phyloP scores from a whole-genome alignment of 2,888 invertebrate genomes.

The Luffia ferchaultella region DNA sequence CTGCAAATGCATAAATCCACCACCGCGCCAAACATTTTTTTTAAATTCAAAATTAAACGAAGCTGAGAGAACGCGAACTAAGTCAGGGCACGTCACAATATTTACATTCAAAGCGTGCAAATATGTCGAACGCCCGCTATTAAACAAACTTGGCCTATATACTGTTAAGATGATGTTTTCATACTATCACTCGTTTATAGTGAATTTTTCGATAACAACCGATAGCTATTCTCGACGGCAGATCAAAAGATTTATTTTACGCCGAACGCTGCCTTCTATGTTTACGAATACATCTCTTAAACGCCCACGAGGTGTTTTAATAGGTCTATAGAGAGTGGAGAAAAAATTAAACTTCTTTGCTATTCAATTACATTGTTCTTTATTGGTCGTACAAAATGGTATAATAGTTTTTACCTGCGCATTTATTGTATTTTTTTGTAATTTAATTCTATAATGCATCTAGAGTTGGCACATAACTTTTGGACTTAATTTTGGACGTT shows the following conservation, averaged over 20 bases:
- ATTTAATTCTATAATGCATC: too few species aligned
- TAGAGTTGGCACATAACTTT: too few species aligned
- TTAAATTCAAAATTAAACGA: too few species aligned
- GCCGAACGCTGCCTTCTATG: not conserved
- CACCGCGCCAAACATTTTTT: too few species aligned
- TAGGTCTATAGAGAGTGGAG: too few species aligned
- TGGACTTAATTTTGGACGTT: too few species aligned
- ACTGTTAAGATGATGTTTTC: not conserved
- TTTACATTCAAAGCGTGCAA: not conserved
- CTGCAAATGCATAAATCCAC: too few species aligned
- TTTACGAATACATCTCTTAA: not conserved
- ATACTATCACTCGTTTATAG: not conserved
- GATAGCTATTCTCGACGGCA: not conserved
- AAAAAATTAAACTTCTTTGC: too few species aligned
- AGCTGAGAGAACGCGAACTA: not conserved
- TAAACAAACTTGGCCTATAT: not conserved
- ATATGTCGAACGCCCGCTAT: not conserved
- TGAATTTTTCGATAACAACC: not conserved
- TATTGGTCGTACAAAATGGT: too few species aligned
- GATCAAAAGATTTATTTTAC: not conserved
- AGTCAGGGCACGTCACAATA: not conserved
- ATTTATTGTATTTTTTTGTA: too few species aligned
- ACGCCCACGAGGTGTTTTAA: not conserved
- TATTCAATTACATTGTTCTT: too few species aligned
- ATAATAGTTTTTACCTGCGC: too few species aligned